These are phyloP conservation scores for Cathartes aura DNA, from an alignment of 2,113 vertebrate genomes.

Conservation along the genomic window DNA sequence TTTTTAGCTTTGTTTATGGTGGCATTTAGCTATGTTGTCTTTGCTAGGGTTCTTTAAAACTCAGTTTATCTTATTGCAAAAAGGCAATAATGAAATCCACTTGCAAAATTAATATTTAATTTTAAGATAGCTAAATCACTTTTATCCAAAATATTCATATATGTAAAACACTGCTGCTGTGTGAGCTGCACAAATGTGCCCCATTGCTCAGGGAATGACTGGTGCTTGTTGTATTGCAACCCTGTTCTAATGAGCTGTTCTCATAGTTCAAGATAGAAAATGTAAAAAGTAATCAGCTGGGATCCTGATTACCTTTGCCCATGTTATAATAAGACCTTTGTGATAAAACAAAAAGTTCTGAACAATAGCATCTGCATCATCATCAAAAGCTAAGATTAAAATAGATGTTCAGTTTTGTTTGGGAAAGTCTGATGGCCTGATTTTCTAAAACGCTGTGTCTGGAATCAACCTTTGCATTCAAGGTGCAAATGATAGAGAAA, in stretches of 20 bases:
- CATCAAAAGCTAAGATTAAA: conserved; percentile 5
- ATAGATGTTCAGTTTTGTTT: neutral
- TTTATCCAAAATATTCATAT: neutral
- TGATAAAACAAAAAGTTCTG: neutral
- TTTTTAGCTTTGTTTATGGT: neutral
- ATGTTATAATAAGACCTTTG: neutral
- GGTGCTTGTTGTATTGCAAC: neutral
- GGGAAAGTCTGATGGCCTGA: neutral
- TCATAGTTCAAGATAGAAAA: neutral
- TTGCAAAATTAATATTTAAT: neutral
- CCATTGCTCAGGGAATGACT: neutral
- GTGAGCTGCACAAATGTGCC: neutral
- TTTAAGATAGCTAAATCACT: neutral
- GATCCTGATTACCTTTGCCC: neutral
- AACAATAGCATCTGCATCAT: neutral
- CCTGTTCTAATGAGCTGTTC: neutral
- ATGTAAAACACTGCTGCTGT: neutral
- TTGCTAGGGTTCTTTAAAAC: neutral
- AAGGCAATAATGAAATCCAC: neutral
- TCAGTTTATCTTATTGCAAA: neutral
- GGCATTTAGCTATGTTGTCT: neutral
- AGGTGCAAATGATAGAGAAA: neutral
- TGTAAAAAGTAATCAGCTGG: neutral
- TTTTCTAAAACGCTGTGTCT: neutral
- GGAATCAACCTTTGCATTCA: neutral